phyloP scores from a whole-genome alignment of 1,140 invertebrate genomes.

The Delia radicum region DNA sequence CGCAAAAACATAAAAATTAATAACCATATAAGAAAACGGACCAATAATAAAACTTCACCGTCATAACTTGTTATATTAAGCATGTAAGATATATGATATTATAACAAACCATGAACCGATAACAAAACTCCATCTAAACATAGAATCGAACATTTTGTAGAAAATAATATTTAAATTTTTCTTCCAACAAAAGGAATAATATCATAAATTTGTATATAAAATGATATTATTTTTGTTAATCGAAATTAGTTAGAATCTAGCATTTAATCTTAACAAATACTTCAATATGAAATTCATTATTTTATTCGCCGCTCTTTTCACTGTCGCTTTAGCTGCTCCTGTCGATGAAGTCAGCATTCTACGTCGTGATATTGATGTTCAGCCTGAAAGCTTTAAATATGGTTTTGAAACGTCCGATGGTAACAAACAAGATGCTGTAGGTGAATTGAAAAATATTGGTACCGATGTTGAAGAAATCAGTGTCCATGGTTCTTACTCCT shows the following conservation, averaged over 20 bases:
- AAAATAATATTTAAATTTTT: too few species aligned
- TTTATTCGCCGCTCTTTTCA: constrained; percentile 27
- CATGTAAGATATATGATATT: background rate
- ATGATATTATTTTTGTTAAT: background rate
- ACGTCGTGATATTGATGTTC: constrained; percentile 22
- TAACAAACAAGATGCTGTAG: constrained; percentile 63
- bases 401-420: constrained; percentile 65
- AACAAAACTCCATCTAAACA: background rate
- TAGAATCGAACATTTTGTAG: background rate
- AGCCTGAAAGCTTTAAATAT: constrained; percentile 23
- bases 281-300: constrained; percentile 36
- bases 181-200: background rate
- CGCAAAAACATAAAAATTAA: background rate
- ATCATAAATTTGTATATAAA: background rate
- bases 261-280: constrained; percentile 34
- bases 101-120: background rate
- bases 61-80: background rate
- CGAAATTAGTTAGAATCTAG: background rate
- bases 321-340: constrained; percentile 28
- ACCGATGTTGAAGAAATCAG: constrained; percentile 61
- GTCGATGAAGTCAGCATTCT: constrained; percentile 19
- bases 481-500: constrained; percentile 64
- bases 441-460: constrained; percentile 64
- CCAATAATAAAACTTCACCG: background rate
- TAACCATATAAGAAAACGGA: background rate